These are phyloP conservation scores for Caradrina clavipalpis DNA, from an alignment of 2,888 invertebrate species.

Conservation along the genomic window DNA sequence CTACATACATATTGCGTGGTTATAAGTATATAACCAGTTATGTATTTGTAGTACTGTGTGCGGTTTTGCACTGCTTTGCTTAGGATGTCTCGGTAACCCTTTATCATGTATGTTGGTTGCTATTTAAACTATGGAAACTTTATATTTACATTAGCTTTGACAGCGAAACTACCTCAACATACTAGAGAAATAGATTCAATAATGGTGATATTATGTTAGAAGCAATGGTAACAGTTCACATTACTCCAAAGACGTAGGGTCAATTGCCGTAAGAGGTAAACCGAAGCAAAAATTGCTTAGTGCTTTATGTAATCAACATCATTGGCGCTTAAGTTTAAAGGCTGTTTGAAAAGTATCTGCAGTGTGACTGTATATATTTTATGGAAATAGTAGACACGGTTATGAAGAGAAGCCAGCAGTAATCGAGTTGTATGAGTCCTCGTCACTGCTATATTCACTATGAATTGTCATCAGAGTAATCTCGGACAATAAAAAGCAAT, in stretches of 20 bases:
- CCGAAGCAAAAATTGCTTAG: no score
- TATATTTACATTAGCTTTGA: not conserved
- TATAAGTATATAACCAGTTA: not conserved
- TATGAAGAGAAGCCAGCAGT: no score
- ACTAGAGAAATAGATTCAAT: not conserved
- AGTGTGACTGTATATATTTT: no score
- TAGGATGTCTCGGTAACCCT: not conserved
- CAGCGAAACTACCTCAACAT: not conserved
- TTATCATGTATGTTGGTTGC: not conserved
- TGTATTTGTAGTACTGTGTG: slow-evolving; percentile 5
- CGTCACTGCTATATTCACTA: no score
- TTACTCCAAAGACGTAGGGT: no score
- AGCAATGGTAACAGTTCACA: not conserved
- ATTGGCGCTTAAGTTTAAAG: no score
- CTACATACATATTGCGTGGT: not conserved
- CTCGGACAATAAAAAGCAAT: not conserved
- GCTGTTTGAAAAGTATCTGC: no score
- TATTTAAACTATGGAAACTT: slow-evolving; percentile 2
- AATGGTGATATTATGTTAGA: not conserved
- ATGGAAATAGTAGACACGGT: no score
- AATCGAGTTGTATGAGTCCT: no score
- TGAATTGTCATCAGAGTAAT: not conserved
- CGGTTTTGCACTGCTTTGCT: slow-evolving; percentile 17
- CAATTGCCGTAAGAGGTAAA: no score
- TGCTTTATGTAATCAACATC: no score